Conservation (phyloP, 2,888 invertebrate genomes). For the Polyommatus iphigenia region DNA sequence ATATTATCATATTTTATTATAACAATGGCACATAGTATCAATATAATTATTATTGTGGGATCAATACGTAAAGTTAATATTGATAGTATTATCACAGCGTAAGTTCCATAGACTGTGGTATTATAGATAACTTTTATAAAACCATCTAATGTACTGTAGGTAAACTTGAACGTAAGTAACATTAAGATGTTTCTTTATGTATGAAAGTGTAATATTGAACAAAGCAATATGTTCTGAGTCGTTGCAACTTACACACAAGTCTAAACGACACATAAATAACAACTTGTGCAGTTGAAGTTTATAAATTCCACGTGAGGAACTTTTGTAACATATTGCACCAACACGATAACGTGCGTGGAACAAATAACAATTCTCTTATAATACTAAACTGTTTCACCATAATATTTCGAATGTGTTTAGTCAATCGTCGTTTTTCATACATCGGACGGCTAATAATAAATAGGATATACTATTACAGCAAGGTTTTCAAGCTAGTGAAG, state of each 20-base stretch:
- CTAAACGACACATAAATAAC: slow-evolving; percentile 20
- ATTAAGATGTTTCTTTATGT: not conserved
- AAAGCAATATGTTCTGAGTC: not conserved
- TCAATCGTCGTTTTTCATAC: no score
- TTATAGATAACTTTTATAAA: no score
- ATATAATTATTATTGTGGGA: no score
- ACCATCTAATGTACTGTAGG: not conserved
- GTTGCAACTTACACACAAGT: not conserved
- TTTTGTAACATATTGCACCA: not conserved
- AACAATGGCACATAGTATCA: no score
- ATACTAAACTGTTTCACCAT: no score
- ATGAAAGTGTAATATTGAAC: slow-evolving; percentile 1
- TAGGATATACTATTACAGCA: no score
- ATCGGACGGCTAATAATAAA: no score
- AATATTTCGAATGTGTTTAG: not conserved
- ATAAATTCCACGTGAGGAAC: not conserved
- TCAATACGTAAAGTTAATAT: no score
- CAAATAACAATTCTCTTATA: not conserved
- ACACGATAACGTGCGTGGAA: not conserved
- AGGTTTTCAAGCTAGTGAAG: no score
- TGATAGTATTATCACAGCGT: no score
- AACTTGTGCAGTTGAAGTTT: slow-evolving; percentile 4
- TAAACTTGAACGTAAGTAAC: not conserved
- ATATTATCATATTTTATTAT: no score
- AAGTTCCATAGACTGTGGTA: no score